Base-by-base conservation (phyloP, 2,113 vertebrate species). In the Petaurus breviceps region DNA sequence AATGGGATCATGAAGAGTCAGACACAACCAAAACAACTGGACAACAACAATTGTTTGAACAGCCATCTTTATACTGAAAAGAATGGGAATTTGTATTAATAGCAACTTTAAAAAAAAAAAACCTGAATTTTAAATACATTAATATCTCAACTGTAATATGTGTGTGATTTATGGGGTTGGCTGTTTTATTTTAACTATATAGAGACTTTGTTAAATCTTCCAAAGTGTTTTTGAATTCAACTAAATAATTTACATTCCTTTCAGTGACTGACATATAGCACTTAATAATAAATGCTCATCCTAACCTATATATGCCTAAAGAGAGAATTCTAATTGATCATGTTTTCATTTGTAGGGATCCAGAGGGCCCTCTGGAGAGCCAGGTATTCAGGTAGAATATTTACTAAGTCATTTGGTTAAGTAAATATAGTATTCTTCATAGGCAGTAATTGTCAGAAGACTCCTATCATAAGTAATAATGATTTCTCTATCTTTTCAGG, bases 371-470 rank as follows among this genome's bases (percentile, higher is more conserved):
- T 57, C 98, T 51, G 99, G 99, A 97, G 99, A 99, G 95, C 97
- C 99, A 94, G 99, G 99, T 98, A 94, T 99, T 91, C 99, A 99
- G 99, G 99, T 99, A 98, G 97, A 96, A 28, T 90, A 50, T 61
- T 96, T 52, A 90, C 28, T 90, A 92, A 89, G 46, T 94, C 93
- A 77, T 52, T 26, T 94, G 94, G 57, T 77, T 52, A 0, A 57
- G 7, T 53, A 53, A 52, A 92, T 94, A 50, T 37, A 89, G 0
- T 92, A 96, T 92, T 10, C 94, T 93, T 94, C 11, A 16, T 28
- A 25, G 28, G 8, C 50, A 92, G 6, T 46, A 2, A 37, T 94
- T 92, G 92, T 31, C 96, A 31, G 92, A 95, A 93, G 43, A 37
- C 11, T 53, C 0, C 91, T 24, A 22, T 94, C 25, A 7, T 94